Evolutionary conservation across 2,797 vertebrate species (phyloP).

Genomic region (Dendrocincla fuliginosa): DNA sequence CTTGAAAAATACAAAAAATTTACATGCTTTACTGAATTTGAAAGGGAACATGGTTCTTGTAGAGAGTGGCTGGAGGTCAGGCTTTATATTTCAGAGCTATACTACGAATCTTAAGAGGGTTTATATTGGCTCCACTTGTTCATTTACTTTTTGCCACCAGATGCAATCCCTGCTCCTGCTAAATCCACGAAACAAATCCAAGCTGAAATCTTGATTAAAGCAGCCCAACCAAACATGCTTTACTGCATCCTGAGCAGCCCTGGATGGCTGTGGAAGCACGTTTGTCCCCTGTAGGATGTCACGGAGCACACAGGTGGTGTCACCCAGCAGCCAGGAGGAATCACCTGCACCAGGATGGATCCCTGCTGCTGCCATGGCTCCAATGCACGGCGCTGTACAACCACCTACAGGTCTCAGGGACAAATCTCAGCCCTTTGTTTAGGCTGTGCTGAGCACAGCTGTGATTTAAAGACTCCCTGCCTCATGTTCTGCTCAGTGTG

Average conservation of each 20-base stretch:
- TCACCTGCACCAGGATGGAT: background rate
- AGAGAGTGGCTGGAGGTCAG: constrained; percentile 21
- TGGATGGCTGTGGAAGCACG: background rate
- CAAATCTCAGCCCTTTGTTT: rapidly evolving
- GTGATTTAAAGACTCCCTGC: background rate
- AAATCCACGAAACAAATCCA: background rate
- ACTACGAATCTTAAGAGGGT: background rate
- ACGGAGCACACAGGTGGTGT: rapidly evolving
- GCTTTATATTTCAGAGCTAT: constrained; percentile 24
- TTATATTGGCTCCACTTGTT: constrained; percentile 33
- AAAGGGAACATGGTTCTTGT: background rate
- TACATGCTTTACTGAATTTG: constrained; percentile 48
- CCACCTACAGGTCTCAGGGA: background rate
- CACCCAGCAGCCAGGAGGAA: background rate
- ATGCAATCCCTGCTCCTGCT: background rate
- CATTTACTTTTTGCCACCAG: constrained; percentile 24
- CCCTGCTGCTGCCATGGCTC: background rate
- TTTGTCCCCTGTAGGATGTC: background rate
- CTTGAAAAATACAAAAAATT: constrained; percentile 48
- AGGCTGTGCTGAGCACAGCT: background rate
- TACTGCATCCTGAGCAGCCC: background rate
- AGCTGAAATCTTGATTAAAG: constrained; percentile 17
- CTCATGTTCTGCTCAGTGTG: background rate
- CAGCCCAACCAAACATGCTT: background rate
- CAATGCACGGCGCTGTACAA: background rate